phyloP scores from a whole-genome alignment of 2,797 vertebrate species.

The Stomatorhinus walkeri region DNA sequence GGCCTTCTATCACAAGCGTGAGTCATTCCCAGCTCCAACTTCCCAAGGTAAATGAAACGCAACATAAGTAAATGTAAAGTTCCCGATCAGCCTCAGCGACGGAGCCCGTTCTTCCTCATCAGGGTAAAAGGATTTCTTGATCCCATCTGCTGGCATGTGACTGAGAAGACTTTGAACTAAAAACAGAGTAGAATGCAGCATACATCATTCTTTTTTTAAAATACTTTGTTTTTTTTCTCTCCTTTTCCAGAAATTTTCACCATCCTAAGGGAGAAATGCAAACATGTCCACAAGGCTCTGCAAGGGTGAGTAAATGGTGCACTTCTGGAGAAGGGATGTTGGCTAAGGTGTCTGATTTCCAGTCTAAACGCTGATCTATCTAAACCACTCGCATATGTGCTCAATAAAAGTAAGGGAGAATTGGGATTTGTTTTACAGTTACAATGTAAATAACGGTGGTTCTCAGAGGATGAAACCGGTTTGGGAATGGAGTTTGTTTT shows the following conservation, averaged over 20 bases:
- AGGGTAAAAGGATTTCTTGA: background rate
- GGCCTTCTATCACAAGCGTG: background rate
- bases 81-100: background rate
- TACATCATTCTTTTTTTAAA: background rate
- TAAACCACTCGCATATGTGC: background rate
- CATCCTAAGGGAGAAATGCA: constrained; percentile 72
- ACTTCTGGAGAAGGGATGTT: background rate
- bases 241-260: constrained; percentile 72
- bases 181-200: background rate
- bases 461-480: constrained; percentile 3
- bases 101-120: background rate
- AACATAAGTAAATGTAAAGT: background rate
- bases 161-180: background rate
- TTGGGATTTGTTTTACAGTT: background rate
- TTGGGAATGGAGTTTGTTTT: background rate
- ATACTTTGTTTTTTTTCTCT: constrained; percentile 6
- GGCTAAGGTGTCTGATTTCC: background rate
- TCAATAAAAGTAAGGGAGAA: background rate
- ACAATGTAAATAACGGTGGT: constrained; percentile 16
- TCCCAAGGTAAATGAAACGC: background rate
- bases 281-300: constrained; percentile 70
- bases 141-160: background rate
- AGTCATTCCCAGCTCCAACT: background rate
- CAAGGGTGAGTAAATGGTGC: constrained; percentile 67
- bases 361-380: background rate